Conservation (phyloP, 1,140 invertebrate species). For the Eciton burchellii region DNA sequence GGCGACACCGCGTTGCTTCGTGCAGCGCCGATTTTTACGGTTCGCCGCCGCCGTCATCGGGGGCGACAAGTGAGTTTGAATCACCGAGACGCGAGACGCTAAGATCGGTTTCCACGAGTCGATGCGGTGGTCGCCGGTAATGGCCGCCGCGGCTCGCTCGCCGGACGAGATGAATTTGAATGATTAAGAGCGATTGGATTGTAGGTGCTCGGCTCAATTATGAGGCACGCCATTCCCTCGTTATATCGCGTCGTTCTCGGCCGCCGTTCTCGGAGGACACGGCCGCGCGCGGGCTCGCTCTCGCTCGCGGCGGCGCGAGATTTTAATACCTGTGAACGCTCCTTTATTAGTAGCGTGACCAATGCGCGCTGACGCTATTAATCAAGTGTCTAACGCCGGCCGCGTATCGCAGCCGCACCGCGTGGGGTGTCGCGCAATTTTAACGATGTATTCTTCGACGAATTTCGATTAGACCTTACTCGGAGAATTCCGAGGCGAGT, state of each 20-base stretch:
- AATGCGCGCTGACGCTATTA: constrained; percentile 84
- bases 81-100: constrained; percentile 10
- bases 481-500: not conserved
- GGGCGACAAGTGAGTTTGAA: constrained; percentile 45
- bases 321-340: constrained; percentile 84
- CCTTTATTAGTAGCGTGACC: constrained; percentile 85
- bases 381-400: constrained; percentile 82
- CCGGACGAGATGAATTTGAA: constrained; percentile 81
- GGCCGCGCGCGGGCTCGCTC: constrained; percentile 57
- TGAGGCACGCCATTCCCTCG: constrained; percentile 84
- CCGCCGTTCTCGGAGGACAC: constrained; percentile 52
- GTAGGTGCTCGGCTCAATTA: constrained; percentile 83
- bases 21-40: not conserved
- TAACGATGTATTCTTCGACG: constrained; percentile 30
- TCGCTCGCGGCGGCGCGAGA: constrained; percentile 77
- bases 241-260: constrained; percentile 78
- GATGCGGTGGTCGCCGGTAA: constrained; percentile 59
- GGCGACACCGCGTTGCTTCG: not conserved
- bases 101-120: constrained; percentile 60
- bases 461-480: not conserved
- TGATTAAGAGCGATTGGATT: constrained; percentile 85
- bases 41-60: not conserved
- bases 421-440: constrained; percentile 37
- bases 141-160: constrained; percentile 69
- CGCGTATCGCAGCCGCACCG: constrained; percentile 1